A percentile compares a stretch with the other conserved stretches of the same genome.
Evolutionary conservation across 2,797 vertebrate species (phyloP).

Genomic region (Thripadectes ignobilis): DNA sequence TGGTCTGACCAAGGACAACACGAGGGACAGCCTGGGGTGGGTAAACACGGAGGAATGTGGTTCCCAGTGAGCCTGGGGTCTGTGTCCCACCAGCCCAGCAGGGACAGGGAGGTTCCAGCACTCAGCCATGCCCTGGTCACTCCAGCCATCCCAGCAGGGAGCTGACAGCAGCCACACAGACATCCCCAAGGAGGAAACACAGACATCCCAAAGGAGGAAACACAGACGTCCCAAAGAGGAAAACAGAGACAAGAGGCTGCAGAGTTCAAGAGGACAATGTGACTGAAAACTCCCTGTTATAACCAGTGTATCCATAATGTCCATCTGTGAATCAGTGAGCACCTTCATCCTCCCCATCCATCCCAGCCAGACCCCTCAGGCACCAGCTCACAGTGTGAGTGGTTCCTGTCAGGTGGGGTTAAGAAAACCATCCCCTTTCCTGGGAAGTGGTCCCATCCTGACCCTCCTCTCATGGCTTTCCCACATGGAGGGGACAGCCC

Average conservation of each 20-base stretch:
- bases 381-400: fast-evolving
- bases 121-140: fast-evolving
- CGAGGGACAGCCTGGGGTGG: fast-evolving
- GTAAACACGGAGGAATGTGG: not conserved
- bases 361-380: not conserved
- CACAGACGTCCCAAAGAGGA: not conserved
- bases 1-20: not conserved
- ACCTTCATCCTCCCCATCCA: not conserved
- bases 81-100: not conserved
- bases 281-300: not conserved
- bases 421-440: not conserved
- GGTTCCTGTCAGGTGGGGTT: fast-evolving
- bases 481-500: not conserved
- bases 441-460: not conserved
- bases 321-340: not conserved
- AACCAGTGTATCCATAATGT: not conserved
- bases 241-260: not conserved
- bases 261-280: not conserved
- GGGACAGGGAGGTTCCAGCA: not conserved
- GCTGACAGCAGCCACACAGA: not conserved
- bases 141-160: fast-evolving
- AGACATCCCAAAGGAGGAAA: not conserved
- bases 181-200: not conserved
- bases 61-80: not conserved
- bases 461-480: not conserved